phyloP scores from a whole-genome alignment of 2,797 vertebrate genomes.

The Acanthiza pusilla region DNA sequence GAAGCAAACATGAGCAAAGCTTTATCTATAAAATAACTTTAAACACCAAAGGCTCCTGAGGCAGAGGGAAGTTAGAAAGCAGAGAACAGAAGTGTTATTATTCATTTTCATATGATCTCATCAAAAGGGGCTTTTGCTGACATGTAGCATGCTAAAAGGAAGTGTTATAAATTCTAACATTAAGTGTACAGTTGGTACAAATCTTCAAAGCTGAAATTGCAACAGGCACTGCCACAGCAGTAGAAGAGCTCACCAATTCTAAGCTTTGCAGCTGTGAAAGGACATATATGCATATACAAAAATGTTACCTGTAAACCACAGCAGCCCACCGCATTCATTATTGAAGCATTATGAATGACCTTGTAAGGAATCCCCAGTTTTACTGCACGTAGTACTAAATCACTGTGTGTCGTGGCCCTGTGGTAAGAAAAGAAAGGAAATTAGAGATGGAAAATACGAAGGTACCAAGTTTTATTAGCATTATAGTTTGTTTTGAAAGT shows the following conservation, averaged over 20 bases:
- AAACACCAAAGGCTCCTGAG: neutral
- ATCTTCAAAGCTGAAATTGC: neutral
- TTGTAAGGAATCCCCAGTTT: conserved; percentile 85
- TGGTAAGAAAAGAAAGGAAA: conserved; percentile 22
- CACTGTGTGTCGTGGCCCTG: conserved; percentile 96
- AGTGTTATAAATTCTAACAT: conserved; percentile 7
- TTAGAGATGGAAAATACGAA: neutral
- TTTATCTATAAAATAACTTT: neutral
- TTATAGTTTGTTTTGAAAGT: neutral
- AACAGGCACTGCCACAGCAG: neutral
- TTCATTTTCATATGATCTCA: neutral
- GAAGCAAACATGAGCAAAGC: neutral
- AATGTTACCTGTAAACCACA: conserved; percentile 90
- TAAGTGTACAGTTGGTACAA: neutral
- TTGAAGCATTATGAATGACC: conserved; percentile 94
- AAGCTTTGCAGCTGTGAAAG: neutral
- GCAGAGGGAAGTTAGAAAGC: neutral
- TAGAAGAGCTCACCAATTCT: neutral
- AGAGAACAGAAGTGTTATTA: neutral
- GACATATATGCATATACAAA: neutral
- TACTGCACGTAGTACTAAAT: conserved; percentile 90
- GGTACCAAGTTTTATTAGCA: neutral
- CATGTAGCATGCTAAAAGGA: neutral
- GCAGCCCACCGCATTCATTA: conserved; percentile 93
- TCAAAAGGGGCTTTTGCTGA: neutral